These are phyloP conservation scores for Melolontha melolontha DNA, from an alignment of 2,888 invertebrate species.

Conservation along the genomic window DNA sequence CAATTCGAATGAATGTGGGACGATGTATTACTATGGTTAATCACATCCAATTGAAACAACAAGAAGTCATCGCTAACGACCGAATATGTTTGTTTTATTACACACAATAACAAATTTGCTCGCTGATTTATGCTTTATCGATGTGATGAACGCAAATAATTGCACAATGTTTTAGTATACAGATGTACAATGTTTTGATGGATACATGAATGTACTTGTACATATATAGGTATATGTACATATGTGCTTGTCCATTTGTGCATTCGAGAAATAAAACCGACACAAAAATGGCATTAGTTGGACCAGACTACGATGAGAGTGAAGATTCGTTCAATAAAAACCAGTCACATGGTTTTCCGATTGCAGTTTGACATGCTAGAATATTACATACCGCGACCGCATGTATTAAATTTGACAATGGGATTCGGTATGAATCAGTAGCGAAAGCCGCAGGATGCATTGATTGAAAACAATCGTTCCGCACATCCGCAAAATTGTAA, in stretches of 20 bases:
- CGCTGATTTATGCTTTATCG: constrained; percentile 24
- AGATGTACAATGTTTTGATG: not conserved
- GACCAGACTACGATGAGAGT: not conserved
- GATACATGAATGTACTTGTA: not conserved
- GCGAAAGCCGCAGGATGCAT: constrained; percentile 24
- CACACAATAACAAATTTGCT: constrained; percentile 33
- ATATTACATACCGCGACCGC: constrained; percentile 27
- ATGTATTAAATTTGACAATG: constrained; percentile 35
- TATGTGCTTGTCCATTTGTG: too few species aligned
- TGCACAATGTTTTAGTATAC: not conserved
- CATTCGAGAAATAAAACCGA: not conserved
- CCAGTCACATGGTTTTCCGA: constrained; percentile 1
- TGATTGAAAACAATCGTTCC: constrained; percentile 37
- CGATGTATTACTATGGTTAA: constrained; percentile 22
- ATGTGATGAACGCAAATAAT: constrained; percentile 15
- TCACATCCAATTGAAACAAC: constrained; percentile 33
- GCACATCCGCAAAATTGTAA: not conserved
- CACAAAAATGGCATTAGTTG: not conserved
- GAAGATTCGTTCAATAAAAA: constrained; percentile 23
- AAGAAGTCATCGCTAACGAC: constrained; percentile 33
- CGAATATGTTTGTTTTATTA: constrained; percentile 35
- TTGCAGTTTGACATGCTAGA: constrained; percentile 16
- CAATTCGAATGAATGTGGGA: not conserved
- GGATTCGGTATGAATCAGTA: constrained; percentile 18
- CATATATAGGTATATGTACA: too few species aligned